Evolutionary conservation across 2,888 invertebrate genomes (phyloP), one percentile per base, ranked within the genome.

Genomic region (Leuctra nigra): DNA sequence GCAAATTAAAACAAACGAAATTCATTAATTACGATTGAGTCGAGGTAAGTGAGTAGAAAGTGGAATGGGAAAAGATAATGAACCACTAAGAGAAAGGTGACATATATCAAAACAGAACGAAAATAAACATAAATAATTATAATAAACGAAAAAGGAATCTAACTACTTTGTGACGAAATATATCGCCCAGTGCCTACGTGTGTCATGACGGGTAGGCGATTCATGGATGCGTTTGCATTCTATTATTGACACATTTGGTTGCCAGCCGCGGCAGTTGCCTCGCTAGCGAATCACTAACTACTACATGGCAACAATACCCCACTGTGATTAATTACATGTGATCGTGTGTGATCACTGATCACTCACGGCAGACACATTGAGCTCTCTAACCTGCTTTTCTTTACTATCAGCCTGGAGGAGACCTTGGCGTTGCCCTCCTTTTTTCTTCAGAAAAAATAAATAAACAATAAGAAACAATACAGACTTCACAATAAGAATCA

Each of bases 391-490:
- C 66, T 67, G 65, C 64, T 67, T 66, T 29, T 62, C 64, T 52
- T 62, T 62, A 53, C 58, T 63, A 57, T 61, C 63, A 59, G 61
- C 62, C 60, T 62, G 64, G 61, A 67, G 62, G 60, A 66, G 64
- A 56, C 69, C 68, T 48, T 67, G 66, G 54, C 68, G 66, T 58
- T 61, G 57, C 53, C 64, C 66, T 64, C 64, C 66, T 64, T 66
- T 68, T 65, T 66, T 68, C 67, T 68, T 61, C 48, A 56, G 54
- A 59, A 56, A 59, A 62, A 54, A 62, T 18, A 60, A 57, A 59
- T 57, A 58, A 56, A 54, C 48, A 57, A 58, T 59, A 53, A 54
- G 16, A 44, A 55, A 57, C 33, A 33, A 54, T 18, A 57, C 44
- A 57, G 48, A 14, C 14, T 36, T 22, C 29, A 54, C 33, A 33